Percentiles rank a stretch among this genome's conserved stretches.
These are phyloP conservation scores for Philereme vetulata DNA, from an alignment of 2,888 invertebrate genomes.

Conservation along the genomic window DNA sequence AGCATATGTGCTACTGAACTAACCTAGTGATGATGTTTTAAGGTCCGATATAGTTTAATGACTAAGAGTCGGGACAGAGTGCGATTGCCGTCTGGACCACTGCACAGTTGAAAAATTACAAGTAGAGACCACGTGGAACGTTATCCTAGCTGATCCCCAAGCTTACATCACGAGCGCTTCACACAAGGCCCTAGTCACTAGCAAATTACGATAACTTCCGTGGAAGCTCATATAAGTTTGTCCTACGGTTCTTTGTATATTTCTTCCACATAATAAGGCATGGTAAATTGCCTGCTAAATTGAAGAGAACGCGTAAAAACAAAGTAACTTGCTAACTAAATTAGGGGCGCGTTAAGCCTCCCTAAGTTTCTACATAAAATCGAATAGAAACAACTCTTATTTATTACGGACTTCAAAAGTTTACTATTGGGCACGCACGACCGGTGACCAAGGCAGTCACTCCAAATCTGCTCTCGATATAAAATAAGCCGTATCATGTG, in stretches of 20 bases:
- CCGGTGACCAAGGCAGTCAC: not conserved
- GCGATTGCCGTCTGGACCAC: too few species aligned
- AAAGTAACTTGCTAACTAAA: slow-evolving; percentile 29
- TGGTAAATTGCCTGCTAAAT: slow-evolving; percentile 25
- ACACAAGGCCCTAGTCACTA: too few species aligned
- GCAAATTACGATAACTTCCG: too few species aligned
- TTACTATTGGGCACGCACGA: slow-evolving; percentile 5
- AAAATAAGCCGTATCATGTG: slow-evolving; percentile 2
- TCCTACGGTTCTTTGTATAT: slow-evolving; percentile 3
- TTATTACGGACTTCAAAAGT: slow-evolving; percentile 38
- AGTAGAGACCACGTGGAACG: too few species aligned
- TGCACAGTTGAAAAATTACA: too few species aligned
- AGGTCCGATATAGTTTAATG: too few species aligned
- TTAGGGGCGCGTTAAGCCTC: slow-evolving; percentile 33
- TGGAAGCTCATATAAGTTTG: too few species aligned
- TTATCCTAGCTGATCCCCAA: too few species aligned
- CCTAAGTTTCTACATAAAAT: slow-evolving; percentile 38
- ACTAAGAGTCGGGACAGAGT: too few species aligned
- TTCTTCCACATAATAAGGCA: slow-evolving; percentile 11
- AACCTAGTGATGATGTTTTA: too few species aligned
- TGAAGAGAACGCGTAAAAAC: slow-evolving; percentile 25
- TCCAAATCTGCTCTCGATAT: not conserved
- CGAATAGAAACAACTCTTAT: slow-evolving; percentile 38
- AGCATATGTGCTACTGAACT: too few species aligned
- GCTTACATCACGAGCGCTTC: too few species aligned